Evolutionary conservation across 2,113 vertebrate genomes (phyloP), one percentile per base, ranked within the genome.

Genomic region (Silurus meridionalis): DNA sequence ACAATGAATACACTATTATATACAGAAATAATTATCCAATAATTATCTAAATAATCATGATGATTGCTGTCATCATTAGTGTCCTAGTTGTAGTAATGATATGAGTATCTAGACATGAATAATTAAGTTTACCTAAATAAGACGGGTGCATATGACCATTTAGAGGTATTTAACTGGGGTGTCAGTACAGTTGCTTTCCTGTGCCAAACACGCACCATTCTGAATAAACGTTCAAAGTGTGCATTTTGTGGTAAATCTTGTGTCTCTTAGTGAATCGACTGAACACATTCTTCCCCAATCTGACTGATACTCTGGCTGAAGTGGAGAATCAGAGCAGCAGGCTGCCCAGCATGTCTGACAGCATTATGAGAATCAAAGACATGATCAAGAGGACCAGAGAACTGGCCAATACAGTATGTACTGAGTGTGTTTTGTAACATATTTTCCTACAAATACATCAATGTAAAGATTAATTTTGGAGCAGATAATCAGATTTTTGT

Each of bases 301-400:
- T 93, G 72, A 85, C 23, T 46, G 92, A 94, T 84, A 94, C 95
- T 69, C 93, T 97, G 71, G 92, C 87, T 89, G 92, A 94, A 89
- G 95, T 97, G 1, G 90, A 96, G 88, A 94, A 92, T 80, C 95
- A 97, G 89, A 95, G 95, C 72, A 87, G 88, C 78, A 92, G 91
- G 82, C 81, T 92, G 48, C 87, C 93, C 84, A 92, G 93, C n/a
- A 93, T 97, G 87, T 96, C 96, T n/a, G 95, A 95, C 87, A 96
- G 95, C 0, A 91, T 97, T 86, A 91, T 93, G 86, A 95, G 94
- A 66, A 95, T 97, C 81, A 94, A 96, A 88, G 97, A 97, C 15
- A 89, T 97, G 14, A 97, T 97, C 83, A 93, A 96, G 83, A 95
- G 96, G 86, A 96, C 96, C 15, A 95, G 97, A 90, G 95, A 94